Base-by-base conservation (phyloP, 1,140 invertebrate species). In the Zaprionus camerounensis region DNA sequence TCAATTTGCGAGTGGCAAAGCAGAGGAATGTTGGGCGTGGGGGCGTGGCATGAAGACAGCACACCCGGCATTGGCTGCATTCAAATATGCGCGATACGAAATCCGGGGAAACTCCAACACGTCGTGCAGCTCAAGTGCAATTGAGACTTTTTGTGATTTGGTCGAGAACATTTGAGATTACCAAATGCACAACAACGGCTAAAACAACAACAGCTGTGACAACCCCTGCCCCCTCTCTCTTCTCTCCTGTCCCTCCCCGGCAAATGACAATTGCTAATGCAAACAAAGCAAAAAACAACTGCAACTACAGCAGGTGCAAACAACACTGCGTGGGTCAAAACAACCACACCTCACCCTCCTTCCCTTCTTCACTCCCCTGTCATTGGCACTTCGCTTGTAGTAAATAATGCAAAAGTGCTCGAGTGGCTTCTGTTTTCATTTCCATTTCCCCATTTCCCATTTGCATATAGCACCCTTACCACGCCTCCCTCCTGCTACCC, bases 61-160 rank as follows among this genome's bases (percentile, higher is more conserved):
- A 24, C n/a, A 70, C 28, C 62, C 68, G 68, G 26, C 64, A 31
- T 9, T 31, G 28, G 31, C 9, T 11, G 31, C 31, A 11, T 34
- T 34, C 9, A 34, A 11, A 34, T 79, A 71, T 72, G 51, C 59
- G 59, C 65, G 51, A 70, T 69, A 70, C 65, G 49, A 74, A 74
- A 5, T 2, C 15, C 38, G 15, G 64, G 69, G 70, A 26, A 61
- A 67, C 46, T 7, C 7, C 44, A 64, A 44, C 51, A 56, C 38
- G 41, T 44, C 11, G 24, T 28, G 41, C 13, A 49, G 41, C 66
- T 73, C 67, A 68, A 81, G 76, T 81, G 79, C 79, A 81, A 81
- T 81, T 79, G 79, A 79, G 76, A 76, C 79, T 81, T 81, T 81
- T 81, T 81, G 76, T 81, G 76, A 81, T 81, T 81, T 81, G 75